Conservation (phyloP, 2,113 vertebrate genomes). For the Scortum barcoo region DNA sequence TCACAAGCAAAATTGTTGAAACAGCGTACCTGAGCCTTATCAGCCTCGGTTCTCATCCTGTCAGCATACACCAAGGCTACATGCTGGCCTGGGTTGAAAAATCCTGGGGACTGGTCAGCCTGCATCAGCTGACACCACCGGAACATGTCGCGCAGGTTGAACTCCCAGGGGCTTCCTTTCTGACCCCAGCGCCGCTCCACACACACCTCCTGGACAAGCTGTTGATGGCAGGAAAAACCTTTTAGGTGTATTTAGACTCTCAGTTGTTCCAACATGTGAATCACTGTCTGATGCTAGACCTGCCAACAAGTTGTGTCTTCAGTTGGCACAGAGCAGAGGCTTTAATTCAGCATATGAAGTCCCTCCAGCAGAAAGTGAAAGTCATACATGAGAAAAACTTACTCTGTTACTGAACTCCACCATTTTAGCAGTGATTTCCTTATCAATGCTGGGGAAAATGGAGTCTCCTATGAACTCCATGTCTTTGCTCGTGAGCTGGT, state of each 20-base stretch:
- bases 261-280: neutral
- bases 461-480: slow-evolving; percentile 94
- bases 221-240: neutral
- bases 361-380: neutral
- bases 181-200: slow-evolving; percentile 94
- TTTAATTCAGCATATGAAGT: neutral
- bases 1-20: neutral
- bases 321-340: neutral
- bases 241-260: neutral
- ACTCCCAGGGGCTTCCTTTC: slow-evolving; percentile 97
- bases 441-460: slow-evolving; percentile 92
- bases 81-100: slow-evolving; percentile 94
- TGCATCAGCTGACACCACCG: slow-evolving; percentile 99
- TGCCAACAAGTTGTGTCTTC: neutral
- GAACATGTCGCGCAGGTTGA: slow-evolving; percentile 97
- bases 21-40: slow-evolving; percentile 88
- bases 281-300: neutral
- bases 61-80: slow-evolving; percentile 93
- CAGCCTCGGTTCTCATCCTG: slow-evolving; percentile 92
- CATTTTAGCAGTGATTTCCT: slow-evolving; percentile 91
- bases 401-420: slow-evolving; percentile 96
- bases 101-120: slow-evolving; percentile 92
- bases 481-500: slow-evolving; percentile 92
- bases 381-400: slow-evolving; percentile 27
- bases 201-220: slow-evolving; percentile 92